Evolutionary conservation across 23 tunicate species (phyloP).

Genomic region (Halocynthia roretzi): DNA sequence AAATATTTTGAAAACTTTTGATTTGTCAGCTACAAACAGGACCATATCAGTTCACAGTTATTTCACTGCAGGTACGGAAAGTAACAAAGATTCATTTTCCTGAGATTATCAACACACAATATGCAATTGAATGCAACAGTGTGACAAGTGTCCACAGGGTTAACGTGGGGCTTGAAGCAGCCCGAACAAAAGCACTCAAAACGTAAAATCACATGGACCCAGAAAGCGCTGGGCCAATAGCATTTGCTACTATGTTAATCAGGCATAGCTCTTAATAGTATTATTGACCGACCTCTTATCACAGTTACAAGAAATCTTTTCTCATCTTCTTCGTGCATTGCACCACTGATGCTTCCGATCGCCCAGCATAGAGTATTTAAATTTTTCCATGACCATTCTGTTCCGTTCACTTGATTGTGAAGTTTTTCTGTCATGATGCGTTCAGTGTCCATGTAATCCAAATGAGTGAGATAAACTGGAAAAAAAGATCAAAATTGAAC

Average conservation of each 20-base stretch:
- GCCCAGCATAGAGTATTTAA: conserved; percentile 99
- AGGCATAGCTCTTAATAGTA: no score
- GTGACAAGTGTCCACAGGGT: no score
- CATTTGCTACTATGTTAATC: no score
- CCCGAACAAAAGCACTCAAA: no score
- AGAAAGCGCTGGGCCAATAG: neutral
- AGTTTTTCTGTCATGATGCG: conserved; percentile 97
- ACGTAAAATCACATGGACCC: neutral
- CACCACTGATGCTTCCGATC: conserved; percentile 97
- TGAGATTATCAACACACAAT: no score
- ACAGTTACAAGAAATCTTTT: conserved; percentile 95
- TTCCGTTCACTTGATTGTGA: conserved; percentile 94
- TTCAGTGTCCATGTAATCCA: conserved; percentile 96
- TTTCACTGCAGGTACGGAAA: no score
- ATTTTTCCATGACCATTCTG: conserved; percentile 98
- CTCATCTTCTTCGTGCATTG: conserved; percentile 99
- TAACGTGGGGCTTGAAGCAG: no score
- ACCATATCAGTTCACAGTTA: no score
- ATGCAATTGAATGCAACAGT: no score
- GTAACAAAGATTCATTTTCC: no score
- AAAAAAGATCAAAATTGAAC: neutral
- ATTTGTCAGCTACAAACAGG: no score
- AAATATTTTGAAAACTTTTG: no score
- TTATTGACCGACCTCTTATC: conserved; percentile 99
- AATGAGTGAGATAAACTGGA: conserved; percentile 90